phyloP scores from a whole-genome alignment of 2,888 invertebrate species.

The Caenorhabditis sp. region DNA sequence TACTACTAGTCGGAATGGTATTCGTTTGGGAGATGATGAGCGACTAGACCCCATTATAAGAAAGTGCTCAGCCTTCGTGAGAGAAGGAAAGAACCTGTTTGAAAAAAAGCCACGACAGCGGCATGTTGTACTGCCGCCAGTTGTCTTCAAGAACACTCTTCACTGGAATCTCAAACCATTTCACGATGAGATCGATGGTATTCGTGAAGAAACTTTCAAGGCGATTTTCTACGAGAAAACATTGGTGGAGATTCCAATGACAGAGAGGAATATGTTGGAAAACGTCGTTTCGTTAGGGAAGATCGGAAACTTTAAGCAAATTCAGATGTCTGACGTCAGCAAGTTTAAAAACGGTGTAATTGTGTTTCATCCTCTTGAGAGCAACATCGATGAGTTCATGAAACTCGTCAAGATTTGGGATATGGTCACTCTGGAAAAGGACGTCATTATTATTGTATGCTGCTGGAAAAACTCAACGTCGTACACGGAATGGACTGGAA shows the following conservation, averaged over 20 bases:
- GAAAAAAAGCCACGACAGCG: too few species aligned
- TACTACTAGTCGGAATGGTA: not conserved
- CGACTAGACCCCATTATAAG: not conserved
- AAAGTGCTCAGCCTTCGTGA: constrained; percentile 1
- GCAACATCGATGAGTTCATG: constrained; percentile 24
- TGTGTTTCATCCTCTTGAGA: constrained; percentile 17
- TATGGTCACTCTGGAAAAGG: constrained; percentile 7
- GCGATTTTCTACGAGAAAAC: constrained; percentile 39
- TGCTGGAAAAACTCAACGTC: constrained; percentile 47
- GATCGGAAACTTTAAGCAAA: constrained; percentile 5
- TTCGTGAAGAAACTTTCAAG: not conserved
- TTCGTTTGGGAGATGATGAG: not conserved
- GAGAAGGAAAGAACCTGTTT: constrained; percentile 14
- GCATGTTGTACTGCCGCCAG: constrained; percentile 19
- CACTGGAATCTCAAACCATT: constrained; percentile 41
- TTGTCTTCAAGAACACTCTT: constrained; percentile 24
- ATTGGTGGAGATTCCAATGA: not conserved
- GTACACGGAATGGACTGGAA: constrained; percentile 63
- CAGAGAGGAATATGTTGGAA: not conserved
- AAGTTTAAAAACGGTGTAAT: constrained; percentile 24
- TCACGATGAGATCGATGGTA: constrained; percentile 24
- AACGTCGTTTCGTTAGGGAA: constrained; percentile 17
- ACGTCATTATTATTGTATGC: constrained; percentile 35
- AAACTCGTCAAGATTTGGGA: constrained; percentile 53
- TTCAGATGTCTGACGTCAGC: constrained; percentile 1